A percentile compares a stretch with the other conserved stretches of the same genome.
These are phyloP conservation scores for Centropristis striata DNA, from an alignment of 2,113 vertebrate species.

Conservation along the genomic window DNA sequence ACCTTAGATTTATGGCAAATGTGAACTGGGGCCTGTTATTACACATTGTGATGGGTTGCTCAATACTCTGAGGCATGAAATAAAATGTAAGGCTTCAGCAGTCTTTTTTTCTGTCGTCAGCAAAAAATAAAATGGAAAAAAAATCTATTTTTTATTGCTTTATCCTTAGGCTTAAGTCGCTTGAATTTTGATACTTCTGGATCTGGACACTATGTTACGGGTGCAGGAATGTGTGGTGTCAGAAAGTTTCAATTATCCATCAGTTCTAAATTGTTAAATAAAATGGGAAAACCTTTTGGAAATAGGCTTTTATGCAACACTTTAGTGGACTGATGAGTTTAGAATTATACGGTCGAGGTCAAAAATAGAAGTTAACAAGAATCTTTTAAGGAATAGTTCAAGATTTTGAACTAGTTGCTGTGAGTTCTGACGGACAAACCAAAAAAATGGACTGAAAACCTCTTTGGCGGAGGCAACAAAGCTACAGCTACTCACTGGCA, in stretches of 20 bases:
- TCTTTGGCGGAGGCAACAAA: not conserved
- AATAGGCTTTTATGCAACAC: not conserved
- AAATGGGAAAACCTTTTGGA: not conserved
- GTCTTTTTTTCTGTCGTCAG: not conserved
- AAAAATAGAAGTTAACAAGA: not conserved
- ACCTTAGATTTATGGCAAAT: not conserved
- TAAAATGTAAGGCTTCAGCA: not conserved
- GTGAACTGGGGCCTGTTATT: not conserved
- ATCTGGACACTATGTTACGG: not conserved
- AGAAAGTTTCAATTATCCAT: not conserved
- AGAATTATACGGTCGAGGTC: not conserved
- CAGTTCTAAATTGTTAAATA: not conserved
- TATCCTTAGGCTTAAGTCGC: not conserved
- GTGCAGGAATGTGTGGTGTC: not conserved
- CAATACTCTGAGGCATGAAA: conserved; percentile 1
- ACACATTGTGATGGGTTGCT: not conserved
- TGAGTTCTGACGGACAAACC: not conserved
- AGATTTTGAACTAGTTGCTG: not conserved
- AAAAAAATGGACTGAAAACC: no score
- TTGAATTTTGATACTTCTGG: not conserved
- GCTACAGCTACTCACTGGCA: conserved; percentile 86
- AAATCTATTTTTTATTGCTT: not conserved
- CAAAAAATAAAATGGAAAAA: not conserved
- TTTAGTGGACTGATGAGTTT: not conserved
- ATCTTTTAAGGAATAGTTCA: not conserved